phyloP scores from a whole-genome alignment of 2,113 vertebrate genomes.

The Mirza zaza region DNA sequence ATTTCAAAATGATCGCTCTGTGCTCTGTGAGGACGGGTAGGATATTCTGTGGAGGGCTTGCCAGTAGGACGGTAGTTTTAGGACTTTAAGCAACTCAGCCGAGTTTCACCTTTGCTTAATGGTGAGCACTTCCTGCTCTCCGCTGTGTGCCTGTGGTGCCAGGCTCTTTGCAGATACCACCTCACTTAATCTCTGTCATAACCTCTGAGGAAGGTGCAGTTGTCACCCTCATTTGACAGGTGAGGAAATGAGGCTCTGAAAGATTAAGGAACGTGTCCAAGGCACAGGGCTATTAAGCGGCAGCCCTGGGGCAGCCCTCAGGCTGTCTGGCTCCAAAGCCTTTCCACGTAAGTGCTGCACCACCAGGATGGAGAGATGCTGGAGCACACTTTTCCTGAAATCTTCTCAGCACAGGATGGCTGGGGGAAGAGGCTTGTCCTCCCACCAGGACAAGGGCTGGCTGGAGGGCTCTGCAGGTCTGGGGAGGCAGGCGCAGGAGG shows the following conservation, averaged over 20 bases:
- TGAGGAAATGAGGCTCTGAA: neutral
- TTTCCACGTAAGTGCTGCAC: rapidly evolving
- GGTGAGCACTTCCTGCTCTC: neutral
- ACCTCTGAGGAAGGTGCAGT: neutral
- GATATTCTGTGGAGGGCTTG: neutral
- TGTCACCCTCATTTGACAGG: neutral
- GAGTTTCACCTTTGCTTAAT: neutral
- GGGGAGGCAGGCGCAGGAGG: neutral
- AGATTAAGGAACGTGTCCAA: too few relatives aligned
- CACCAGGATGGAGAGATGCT: neutral
- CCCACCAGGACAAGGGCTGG: too few relatives aligned
- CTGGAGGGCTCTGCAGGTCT: neutral
- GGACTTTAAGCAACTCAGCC: neutral
- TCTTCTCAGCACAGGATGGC: neutral
- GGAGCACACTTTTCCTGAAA: neutral
- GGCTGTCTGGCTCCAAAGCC: neutral
- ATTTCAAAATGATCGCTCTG: neutral
- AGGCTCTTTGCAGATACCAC: neutral
- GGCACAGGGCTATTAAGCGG: neutral
- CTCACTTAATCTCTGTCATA: neutral
- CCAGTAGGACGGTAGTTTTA: neutral
- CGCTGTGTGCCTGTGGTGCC: neutral
- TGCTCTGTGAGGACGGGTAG: neutral
- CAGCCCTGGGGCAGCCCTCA: neutral
- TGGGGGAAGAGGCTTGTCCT: neutral